A percentile compares a stretch with the other conserved stretches of the same genome.
Evolutionary conservation across 1,140 invertebrate genomes (phyloP).

Genomic region (Ctenoplectra terminalis): DNA sequence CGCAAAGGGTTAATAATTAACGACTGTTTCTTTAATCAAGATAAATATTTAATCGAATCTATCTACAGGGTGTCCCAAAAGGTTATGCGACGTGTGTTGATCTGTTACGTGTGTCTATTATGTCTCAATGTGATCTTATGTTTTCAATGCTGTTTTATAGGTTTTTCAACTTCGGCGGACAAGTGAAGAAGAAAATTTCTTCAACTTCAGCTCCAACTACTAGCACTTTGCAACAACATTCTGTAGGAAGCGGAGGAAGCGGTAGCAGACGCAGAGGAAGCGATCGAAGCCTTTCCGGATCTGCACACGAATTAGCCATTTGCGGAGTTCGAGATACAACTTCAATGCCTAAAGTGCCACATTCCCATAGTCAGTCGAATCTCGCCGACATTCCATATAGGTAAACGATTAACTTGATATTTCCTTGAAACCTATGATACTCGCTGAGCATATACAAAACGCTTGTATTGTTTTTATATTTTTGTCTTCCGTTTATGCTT

Average conservation of each 20-base stretch:
- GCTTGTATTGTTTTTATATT: conserved; percentile 28
- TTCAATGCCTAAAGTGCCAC: conserved; percentile 85
- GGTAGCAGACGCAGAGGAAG: conserved; percentile 87
- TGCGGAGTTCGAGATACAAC: conserved; percentile 85
- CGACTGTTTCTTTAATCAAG: too few relatives aligned
- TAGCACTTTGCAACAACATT: conserved; percentile 78
- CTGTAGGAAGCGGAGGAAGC: conserved; percentile 58
- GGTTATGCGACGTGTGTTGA: too few relatives aligned
- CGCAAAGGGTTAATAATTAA: too few relatives aligned
- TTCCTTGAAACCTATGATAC: background rate
- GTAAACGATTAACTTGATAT: conserved; percentile 77
- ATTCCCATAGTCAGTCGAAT: conserved; percentile 92
- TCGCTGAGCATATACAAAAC: background rate
- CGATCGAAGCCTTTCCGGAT: conserved; percentile 91
- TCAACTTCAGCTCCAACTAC: conserved; percentile 85
- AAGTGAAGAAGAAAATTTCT: conserved; percentile 18
- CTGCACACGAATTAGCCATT: conserved; percentile 90
- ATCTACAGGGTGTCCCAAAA: too few relatives aligned
- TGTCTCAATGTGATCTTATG: background rate
- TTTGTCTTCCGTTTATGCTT: background rate
- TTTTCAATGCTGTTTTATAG: conserved; percentile 78
- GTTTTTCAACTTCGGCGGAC: conserved; percentile 87
- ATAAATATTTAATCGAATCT: too few relatives aligned
- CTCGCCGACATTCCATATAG: conserved; percentile 91
- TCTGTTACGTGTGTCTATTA: too few relatives aligned